These are phyloP conservation scores for Parotia lawesii DNA, from an alignment of 2,113 vertebrate species.

Conservation along the genomic window DNA sequence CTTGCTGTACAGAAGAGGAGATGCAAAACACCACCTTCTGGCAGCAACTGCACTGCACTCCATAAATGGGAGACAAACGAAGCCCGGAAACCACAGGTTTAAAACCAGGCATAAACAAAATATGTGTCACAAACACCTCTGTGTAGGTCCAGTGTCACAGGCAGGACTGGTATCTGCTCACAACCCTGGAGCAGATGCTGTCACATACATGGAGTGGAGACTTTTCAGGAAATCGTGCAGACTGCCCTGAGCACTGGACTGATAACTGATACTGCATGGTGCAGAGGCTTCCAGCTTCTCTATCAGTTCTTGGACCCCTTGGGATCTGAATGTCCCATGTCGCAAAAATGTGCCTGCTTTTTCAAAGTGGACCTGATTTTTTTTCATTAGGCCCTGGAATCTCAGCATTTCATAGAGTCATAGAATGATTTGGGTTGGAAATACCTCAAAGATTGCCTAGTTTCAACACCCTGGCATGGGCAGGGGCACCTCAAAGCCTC, in stretches of 20 bases:
- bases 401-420: not conserved
- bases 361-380: not conserved
- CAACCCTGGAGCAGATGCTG: not conserved
- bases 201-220: not conserved
- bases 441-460: not conserved
- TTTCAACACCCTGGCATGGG: not conserved
- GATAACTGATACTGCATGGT: not conserved
- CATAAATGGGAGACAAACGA: not conserved
- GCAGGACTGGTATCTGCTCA: not conserved
- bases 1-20: not conserved
- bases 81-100: not conserved
- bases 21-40: not conserved
- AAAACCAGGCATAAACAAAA: not conserved
- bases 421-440: not conserved
- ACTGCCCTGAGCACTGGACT: not conserved
- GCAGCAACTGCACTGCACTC: not conserved
- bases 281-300: not conserved
- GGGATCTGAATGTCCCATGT: accelerated
- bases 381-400: not conserved
- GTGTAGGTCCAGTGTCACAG: not conserved
- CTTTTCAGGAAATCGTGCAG: not conserved
- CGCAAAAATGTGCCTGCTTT: not conserved
- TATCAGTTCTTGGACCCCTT: not conserved
- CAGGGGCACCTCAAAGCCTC: not conserved
- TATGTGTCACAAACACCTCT: not conserved